These are phyloP conservation scores for Xiphophorus hellerii DNA, from an alignment of 2,113 vertebrate genomes.

Conservation along the genomic window DNA sequence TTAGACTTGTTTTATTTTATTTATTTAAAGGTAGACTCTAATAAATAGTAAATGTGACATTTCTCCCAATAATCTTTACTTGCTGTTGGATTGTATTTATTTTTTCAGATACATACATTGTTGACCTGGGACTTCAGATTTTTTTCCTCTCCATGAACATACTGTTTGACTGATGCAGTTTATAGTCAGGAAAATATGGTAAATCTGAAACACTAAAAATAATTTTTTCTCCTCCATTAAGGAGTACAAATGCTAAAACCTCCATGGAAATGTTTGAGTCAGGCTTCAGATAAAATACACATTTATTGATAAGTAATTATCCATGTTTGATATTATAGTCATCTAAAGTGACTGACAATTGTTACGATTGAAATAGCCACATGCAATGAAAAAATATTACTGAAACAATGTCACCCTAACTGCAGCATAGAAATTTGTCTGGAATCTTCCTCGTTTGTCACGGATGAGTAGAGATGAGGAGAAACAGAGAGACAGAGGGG, in stretches of 20 bases:
- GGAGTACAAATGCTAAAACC: background rate
- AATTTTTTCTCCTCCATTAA: background rate
- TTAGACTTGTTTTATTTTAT: no score
- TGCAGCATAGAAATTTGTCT: background rate
- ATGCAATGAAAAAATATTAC: background rate
- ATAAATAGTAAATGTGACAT: no score
- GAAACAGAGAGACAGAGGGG: conserved; percentile 12
- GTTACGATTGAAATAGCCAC: background rate
- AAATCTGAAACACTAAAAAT: background rate
- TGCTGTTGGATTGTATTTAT: no score
- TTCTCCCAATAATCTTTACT: no score
- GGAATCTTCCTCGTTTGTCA: background rate
- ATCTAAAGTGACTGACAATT: background rate
- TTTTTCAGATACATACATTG: no score
- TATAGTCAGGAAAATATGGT: no score
- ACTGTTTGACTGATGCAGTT: no score
- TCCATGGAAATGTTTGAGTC: background rate
- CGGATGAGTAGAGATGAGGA: background rate
- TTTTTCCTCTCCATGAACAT: no score
- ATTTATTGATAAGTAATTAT: background rate
- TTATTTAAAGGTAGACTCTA: no score
- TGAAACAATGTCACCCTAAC: background rate
- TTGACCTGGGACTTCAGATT: no score
- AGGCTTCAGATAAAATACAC: background rate
- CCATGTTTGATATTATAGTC: background rate